Conservation (phyloP, 1,140 invertebrate genomes). For the Eueides isabella region DNA sequence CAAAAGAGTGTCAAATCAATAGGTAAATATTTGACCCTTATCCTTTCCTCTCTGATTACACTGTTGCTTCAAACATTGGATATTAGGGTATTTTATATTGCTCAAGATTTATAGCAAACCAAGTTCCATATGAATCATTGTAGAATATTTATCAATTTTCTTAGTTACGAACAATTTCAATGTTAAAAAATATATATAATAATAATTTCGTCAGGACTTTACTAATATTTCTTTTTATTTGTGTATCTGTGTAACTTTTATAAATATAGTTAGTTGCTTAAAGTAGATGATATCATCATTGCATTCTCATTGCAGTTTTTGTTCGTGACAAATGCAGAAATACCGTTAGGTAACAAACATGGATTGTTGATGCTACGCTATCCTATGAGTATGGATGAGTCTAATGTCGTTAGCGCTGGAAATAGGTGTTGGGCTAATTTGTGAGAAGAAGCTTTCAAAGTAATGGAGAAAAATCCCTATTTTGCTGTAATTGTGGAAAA, state of each 20-base stretch:
- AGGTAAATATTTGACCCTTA: constrained; percentile 28
- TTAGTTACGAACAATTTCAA: not conserved
- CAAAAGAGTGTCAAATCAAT: constrained; percentile 27
- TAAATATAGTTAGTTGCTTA: not conserved
- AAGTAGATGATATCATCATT: constrained; percentile 15
- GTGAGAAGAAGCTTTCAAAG: not conserved
- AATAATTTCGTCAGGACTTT: not conserved
- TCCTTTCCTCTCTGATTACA: constrained; percentile 25
- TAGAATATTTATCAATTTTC: no score
- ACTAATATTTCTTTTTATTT: not conserved
- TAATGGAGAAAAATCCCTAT: not conserved
- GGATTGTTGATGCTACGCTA: constrained; percentile 17
- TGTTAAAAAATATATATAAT: not conserved
- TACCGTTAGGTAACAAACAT: constrained; percentile 20
- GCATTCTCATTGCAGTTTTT: constrained; percentile 31
- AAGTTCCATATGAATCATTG: not conserved
- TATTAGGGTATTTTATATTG: not conserved
- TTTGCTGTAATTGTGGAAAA: not conserved
- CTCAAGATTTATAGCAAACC: not conserved
- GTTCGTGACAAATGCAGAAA: constrained; percentile 14
- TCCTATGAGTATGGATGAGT: not conserved
- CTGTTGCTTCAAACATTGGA: constrained; percentile 5
- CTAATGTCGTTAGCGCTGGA: not conserved
- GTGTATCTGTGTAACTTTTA: not conserved
- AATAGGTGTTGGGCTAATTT: not conserved